Evolutionary conservation across 2,797 vertebrate genomes (phyloP).

Genomic region (Chanos chanos): DNA sequence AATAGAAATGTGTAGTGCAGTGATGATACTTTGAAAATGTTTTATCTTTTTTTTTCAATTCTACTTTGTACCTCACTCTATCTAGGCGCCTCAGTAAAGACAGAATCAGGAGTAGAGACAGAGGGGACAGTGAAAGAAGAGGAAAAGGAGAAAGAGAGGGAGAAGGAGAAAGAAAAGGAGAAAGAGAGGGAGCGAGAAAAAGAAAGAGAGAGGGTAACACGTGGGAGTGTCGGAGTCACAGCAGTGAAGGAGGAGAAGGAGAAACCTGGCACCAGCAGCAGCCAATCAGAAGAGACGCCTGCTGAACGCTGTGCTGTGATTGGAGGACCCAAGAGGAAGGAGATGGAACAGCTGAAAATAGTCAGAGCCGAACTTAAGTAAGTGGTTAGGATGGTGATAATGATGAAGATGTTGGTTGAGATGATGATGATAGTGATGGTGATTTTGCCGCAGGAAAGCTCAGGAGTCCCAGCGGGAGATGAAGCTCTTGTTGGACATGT

Average conservation of each 20-base stretch:
- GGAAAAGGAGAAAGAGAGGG: constrained; percentile 71
- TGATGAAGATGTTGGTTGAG: neutral
- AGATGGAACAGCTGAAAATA: constrained; percentile 90
- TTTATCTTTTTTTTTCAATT: neutral
- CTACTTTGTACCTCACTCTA: neutral
- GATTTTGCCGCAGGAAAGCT: constrained; percentile 77
- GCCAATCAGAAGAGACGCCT: constrained; percentile 63
- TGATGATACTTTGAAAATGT: neutral
- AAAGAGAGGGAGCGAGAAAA: constrained; percentile 69
- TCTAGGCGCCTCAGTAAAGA: constrained; percentile 63
- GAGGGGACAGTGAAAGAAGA: constrained; percentile 80
- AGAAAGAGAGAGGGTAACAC: constrained; percentile 63
- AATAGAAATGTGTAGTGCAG: too few species aligned
- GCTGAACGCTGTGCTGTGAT: constrained; percentile 67
- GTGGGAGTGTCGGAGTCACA: constrained; percentile 55
- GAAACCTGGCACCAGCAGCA: constrained; percentile 62
- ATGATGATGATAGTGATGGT: neutral
- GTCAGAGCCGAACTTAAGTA: constrained; percentile 91
- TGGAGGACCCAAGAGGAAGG: constrained; percentile 87
- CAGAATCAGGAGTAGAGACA: constrained; percentile 69
- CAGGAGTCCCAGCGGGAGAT: constrained; percentile 97
- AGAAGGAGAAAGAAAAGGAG: constrained; percentile 71
- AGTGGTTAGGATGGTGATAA: constrained; percentile 1
- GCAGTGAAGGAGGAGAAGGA: constrained; percentile 71
- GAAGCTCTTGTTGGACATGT: constrained; percentile 96